These are phyloP conservation scores for Acrobasis consociella DNA, from an alignment of 2,888 invertebrate genomes.

Conservation along the genomic window DNA sequence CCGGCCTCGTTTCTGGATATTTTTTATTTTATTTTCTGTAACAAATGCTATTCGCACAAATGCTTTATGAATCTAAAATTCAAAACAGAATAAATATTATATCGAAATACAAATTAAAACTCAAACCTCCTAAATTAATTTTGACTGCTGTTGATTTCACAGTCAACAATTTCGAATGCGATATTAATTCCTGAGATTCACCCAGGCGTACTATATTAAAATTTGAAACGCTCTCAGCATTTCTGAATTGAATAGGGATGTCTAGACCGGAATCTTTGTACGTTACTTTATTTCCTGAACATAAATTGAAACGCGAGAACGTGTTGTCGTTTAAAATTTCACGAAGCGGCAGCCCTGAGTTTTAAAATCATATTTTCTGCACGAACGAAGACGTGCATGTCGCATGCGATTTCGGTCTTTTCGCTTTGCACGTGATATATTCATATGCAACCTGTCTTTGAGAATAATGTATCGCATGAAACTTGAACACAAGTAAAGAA, in stretches of 20 bases:
- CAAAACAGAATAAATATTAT: neutral
- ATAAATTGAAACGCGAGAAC: slow-evolving; percentile 61
- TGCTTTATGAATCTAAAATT: no score
- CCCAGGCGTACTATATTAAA: slow-evolving; percentile 15
- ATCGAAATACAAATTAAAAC: neutral
- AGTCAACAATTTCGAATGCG: slow-evolving; percentile 2
- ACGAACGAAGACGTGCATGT: slow-evolving; percentile 47
- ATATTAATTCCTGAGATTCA: slow-evolving; percentile 4
- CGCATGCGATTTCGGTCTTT: slow-evolving; percentile 36
- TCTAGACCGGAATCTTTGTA: slow-evolving; percentile 28
- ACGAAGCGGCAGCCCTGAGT: slow-evolving; percentile 49
- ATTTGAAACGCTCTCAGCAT: slow-evolving; percentile 10
- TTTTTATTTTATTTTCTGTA: no score
- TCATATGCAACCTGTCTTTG: neutral
- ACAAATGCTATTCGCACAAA: no score
- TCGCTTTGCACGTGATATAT: slow-evolving; percentile 19
- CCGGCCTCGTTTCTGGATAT: no score
- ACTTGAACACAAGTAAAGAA: neutral
- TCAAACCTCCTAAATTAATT: neutral
- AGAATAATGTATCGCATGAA: neutral
- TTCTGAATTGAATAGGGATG: slow-evolving; percentile 18
- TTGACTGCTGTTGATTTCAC: slow-evolving; percentile 3
- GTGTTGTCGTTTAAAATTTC: slow-evolving; percentile 55
- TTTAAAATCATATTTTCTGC: slow-evolving; percentile 60
- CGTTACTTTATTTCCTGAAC: slow-evolving; percentile 34